These are phyloP conservation scores for Peucedramus taeniatus DNA, from an alignment of 2,113 vertebrate genomes.

Conservation along the genomic window DNA sequence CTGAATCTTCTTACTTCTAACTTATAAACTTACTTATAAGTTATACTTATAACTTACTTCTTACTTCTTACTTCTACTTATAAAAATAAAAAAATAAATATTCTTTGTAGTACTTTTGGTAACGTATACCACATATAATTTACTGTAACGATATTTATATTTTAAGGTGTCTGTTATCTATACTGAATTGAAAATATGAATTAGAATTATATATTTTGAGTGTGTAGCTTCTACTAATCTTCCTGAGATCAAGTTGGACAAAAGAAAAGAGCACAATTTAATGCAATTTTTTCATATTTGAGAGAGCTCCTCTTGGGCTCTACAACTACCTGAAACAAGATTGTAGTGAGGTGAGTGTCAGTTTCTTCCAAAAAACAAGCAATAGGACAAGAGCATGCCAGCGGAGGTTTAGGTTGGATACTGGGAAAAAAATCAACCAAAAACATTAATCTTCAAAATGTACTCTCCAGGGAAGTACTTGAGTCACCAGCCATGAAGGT, in stretches of 20 bases:
- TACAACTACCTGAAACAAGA: background rate
- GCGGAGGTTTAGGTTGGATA: background rate
- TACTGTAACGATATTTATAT: background rate
- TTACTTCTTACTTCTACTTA: background rate
- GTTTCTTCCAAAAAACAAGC: background rate
- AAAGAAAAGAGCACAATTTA: background rate
- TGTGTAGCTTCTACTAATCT: background rate
- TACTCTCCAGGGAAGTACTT: background rate
- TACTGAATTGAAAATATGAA: background rate
- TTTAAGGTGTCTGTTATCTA: background rate
- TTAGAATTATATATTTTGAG: background rate
- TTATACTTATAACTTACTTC: too few relatives aligned
- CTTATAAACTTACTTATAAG: too few relatives aligned
- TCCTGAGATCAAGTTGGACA: background rate
- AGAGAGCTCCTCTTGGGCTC: fast-evolving
- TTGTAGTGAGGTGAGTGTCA: background rate
- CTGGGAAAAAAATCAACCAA: background rate
- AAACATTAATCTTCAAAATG: background rate
- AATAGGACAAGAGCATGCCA: background rate
- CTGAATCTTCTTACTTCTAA: too few relatives aligned
- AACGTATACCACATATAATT: background rate
- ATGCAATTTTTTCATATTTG: background rate
- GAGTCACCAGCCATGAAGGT: fast-evolving
- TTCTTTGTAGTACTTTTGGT: background rate
- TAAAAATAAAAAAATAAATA: background rate